phyloP scores from a whole-genome alignment of 2,888 invertebrate species.

The Drosophila lutescens region DNA sequence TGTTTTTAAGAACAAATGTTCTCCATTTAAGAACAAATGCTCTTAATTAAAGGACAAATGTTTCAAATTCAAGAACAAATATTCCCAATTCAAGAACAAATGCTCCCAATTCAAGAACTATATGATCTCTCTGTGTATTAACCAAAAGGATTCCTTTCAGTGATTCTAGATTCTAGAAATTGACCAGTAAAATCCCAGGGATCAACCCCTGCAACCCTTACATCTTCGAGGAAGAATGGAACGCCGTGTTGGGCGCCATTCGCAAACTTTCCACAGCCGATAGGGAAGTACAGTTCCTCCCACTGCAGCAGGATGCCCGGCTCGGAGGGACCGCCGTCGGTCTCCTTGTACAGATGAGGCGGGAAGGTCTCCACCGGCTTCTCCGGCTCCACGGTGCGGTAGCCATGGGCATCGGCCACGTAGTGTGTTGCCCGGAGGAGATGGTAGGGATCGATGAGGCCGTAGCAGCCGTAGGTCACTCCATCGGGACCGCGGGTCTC shows the following conservation, averaged over 20 bases:
- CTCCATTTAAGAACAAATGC: too few species aligned
- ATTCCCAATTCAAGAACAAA: too few species aligned
- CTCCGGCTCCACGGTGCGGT: constrained; percentile 89
- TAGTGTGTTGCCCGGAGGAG: constrained; percentile 89
- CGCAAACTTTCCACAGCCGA: constrained; percentile 87
- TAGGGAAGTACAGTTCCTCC: constrained; percentile 89
- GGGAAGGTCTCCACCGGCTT: constrained; percentile 88
- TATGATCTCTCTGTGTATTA: not conserved
- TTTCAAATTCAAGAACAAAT: too few species aligned
- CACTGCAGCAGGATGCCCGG: constrained; percentile 87
- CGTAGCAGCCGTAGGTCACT: constrained; percentile 92
- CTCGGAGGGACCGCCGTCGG: constrained; percentile 70
- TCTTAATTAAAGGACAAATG: too few species aligned
- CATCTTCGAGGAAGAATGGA: constrained; percentile 70
- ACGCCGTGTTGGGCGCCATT: constrained; percentile 83
- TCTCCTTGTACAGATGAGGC: constrained; percentile 65
- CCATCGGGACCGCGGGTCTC: constrained; percentile 91
- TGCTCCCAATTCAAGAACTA: too few species aligned
- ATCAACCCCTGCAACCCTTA: constrained; percentile 49
- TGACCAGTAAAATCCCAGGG: not conserved
- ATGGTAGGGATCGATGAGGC: constrained; percentile 89
- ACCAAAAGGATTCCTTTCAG: not conserved
- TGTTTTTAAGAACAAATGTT: too few species aligned
- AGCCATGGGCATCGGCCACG: constrained; percentile 91
- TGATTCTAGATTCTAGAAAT: not conserved